phyloP scores from a whole-genome alignment of 2,797 vertebrate genomes.

The Sebastolobus altivelis region DNA sequence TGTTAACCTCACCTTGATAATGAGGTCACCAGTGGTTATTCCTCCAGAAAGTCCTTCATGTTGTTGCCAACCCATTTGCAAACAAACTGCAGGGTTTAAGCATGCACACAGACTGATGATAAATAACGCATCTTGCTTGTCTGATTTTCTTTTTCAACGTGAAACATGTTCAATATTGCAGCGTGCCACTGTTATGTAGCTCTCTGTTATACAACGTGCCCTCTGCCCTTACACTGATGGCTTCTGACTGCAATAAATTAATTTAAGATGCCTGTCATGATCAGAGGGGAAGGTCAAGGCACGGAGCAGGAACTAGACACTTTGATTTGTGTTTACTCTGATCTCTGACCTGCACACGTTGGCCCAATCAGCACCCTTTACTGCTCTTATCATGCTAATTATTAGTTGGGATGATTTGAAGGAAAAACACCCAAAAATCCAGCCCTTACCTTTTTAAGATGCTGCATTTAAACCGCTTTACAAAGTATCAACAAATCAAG shows the following conservation, averaged over 20 bases:
- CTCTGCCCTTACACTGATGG: neutral
- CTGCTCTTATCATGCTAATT: neutral
- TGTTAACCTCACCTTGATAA: conserved; percentile 13
- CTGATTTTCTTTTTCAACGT: neutral
- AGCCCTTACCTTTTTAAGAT: neutral
- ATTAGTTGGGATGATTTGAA: conserved; percentile 10
- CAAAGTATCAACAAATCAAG: neutral
- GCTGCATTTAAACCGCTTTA: neutral
- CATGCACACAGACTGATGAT: neutral
- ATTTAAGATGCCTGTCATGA: conserved; percentile 24
- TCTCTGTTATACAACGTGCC: neutral
- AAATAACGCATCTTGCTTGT: neutral
- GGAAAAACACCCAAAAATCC: neutral
- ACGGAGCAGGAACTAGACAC: neutral
- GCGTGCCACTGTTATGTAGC: neutral
- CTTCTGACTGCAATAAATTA: neutral
- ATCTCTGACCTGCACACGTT: conserved; percentile 18
- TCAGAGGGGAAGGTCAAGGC: conserved; percentile 27
- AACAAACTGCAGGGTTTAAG: neutral
- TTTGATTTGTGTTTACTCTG: conserved; percentile 41
- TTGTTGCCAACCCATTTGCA: neutral
- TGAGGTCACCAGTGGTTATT: conserved; percentile 2
- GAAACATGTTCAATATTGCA: neutral
- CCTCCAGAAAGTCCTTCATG: neutral
- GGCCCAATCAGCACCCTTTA: neutral